phyloP scores from a whole-genome alignment of 2,888 invertebrate species.

The Plagiodera versicolora region DNA sequence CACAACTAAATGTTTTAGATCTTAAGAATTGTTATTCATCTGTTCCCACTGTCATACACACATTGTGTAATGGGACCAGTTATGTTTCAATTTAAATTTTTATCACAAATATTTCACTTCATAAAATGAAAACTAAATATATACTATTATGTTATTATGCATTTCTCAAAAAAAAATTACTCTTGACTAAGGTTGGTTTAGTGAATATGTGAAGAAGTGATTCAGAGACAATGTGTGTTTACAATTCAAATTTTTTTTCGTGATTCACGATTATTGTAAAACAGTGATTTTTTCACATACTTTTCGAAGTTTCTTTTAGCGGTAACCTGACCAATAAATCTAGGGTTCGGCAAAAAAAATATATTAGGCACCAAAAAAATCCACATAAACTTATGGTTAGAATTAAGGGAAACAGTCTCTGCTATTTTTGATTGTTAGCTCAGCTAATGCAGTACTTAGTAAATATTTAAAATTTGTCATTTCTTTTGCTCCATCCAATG shows the following conservation, averaged over 20 bases:
- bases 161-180: not conserved
- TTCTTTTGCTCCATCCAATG: conserved; percentile 3
- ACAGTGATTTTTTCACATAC: no score
- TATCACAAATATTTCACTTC: conserved; percentile 12
- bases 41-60: conserved; percentile 10
- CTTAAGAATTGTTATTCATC: conserved; percentile 8
- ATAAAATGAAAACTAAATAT: conserved; percentile 6
- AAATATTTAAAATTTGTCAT: not conserved
- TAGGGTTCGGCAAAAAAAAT: no score
- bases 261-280: no score
- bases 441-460: no score
- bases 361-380: no score
- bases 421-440: no score
- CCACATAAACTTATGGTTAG: no score
- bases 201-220: not conserved
- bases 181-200: not conserved
- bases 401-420: no score
- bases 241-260: no score
- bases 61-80: conserved; percentile 1
- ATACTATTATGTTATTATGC: not conserved
- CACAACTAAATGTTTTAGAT: conserved; percentile 7
- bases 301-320: no score
- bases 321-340: no score
- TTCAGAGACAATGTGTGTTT: no score
- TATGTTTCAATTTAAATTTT: conserved; percentile 4